Evolutionary conservation across 1,140 invertebrate genomes (phyloP), one percentile per base, ranked within the genome.

Genomic region (Sitodiplosis mosellana): DNA sequence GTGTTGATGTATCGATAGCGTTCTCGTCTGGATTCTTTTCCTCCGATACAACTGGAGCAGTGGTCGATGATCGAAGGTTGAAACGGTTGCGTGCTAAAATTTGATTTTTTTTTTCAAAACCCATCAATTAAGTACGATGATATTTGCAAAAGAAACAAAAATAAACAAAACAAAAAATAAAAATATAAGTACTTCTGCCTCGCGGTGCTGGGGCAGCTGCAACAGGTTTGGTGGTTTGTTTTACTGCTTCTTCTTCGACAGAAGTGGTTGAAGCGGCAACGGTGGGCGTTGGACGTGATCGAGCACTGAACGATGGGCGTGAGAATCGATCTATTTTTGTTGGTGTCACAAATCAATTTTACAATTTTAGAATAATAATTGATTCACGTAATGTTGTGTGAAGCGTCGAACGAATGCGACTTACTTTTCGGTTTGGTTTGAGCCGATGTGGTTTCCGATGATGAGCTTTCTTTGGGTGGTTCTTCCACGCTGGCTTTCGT

Each of bases 161-260:
- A n/a, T n/a, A n/a, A 20, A 34, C 15, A 27, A 15, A 49, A 38
- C 40, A 33, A 12, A 37, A 17, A 46, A 2, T 12, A 19, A 8
- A 45, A 19, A 19, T 17, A 7, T 41, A 52, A 56, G 60, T 47
- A 63, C 61, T 62, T 58, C 58, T 54, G 49, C 58, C 58, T 33
- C 59, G 57, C 33, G 49, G 53, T 17, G 59, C 59, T n/a, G 53
- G 52, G 33, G 45, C 2, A 50, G 55, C 51, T 51, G 57, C n/a
- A 5, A 63, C 59, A 17, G 65, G 64, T 53, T 70, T 70, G 10
- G 60, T 58, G 46, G 68, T 65, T 51, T 70, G 69, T 48, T 62
- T 64, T 15, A 56, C 54, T 1, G 53, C 50, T 37, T 59, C 62
- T 46, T 65, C 60, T 37, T 66, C 59, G 15, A 50, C 54, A 15